These are phyloP conservation scores for Drosophila flavopinicola DNA, from an alignment of 2,888 invertebrate species.

Conservation along the genomic window DNA sequence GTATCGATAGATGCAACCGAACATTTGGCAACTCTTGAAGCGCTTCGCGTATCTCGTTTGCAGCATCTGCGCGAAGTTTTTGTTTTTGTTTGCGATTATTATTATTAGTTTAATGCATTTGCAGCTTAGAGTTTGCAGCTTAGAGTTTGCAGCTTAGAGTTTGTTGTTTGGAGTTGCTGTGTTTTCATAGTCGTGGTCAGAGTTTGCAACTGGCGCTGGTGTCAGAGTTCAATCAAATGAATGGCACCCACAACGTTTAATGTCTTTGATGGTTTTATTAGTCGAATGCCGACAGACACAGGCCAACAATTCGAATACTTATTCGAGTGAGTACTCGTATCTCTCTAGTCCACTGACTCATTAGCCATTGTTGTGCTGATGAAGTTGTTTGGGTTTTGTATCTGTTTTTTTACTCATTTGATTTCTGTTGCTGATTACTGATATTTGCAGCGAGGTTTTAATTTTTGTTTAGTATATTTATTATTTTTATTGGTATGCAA, in stretches of 20 bases:
- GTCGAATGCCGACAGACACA: conserved; percentile 67
- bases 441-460: conserved; percentile 63
- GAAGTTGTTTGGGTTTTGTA: conserved; percentile 63
- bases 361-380: conserved; percentile 73
- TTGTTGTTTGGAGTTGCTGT: conserved; percentile 5
- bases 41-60: conserved; percentile 66
- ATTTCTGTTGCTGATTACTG: conserved; percentile 65
- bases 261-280: conserved; percentile 80
- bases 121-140: conserved; percentile 37
- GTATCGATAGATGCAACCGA: conserved; percentile 35
- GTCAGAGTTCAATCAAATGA: conserved; percentile 79
- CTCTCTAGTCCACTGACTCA: conserved; percentile 62
- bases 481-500: conserved; percentile 65
- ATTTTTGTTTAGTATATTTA: conserved; percentile 48
- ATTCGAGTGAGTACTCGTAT: conserved; percentile 26
- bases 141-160: conserved; percentile 26
- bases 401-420: conserved; percentile 32
- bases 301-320: conserved; percentile 23
- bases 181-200: conserved; percentile 53
- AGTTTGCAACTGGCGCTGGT: conserved; percentile 34
- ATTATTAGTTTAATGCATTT: conserved; percentile 59
- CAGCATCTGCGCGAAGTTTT: conserved; percentile 59
- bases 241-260: conserved; percentile 78
- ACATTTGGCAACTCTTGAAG: conserved; percentile 53
- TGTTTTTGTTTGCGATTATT: conserved; percentile 63